phyloP scores from a whole-genome alignment of 2,797 vertebrate species.

The Allobates femoralis region DNA sequence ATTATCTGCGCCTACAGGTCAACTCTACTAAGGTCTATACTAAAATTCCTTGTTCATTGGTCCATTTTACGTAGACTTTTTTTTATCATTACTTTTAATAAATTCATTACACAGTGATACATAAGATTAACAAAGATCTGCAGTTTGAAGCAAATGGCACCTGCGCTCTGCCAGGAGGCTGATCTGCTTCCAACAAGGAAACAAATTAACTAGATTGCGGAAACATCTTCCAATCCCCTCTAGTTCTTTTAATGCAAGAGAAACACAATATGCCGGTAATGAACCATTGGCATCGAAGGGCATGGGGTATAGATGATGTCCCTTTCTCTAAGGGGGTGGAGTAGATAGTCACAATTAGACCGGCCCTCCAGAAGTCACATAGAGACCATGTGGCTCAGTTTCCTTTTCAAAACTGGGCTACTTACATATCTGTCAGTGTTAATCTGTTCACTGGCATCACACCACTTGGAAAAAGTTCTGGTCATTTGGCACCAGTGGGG shows the following conservation, averaged over 20 bases:
- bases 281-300: constrained; percentile 11
- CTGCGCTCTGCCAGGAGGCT: neutral
- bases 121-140: neutral
- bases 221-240: constrained; percentile 1
- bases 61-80: no score
- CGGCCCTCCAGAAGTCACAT: constrained; percentile 40
- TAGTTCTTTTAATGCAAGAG: constrained; percentile 10
- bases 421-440: constrained; percentile 35
- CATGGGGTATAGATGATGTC: constrained; percentile 31
- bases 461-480: constrained; percentile 56
- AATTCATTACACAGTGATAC: no score
- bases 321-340: constrained; percentile 30
- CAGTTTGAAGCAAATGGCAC: neutral
- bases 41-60: no score
- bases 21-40: no score
- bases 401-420: constrained; percentile 33
- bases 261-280: constrained; percentile 1
- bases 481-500: constrained; percentile 38
- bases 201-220: constrained; percentile 24
- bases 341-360: constrained; percentile 11
- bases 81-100: no score
- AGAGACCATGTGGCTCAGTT: constrained; percentile 50
- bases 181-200: constrained; percentile 18
- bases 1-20: no score
- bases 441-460: constrained; percentile 37